Evolutionary conservation across 2,797 vertebrate genomes (phyloP).

Genomic region (Cynodonichthys magdalenae): DNA sequence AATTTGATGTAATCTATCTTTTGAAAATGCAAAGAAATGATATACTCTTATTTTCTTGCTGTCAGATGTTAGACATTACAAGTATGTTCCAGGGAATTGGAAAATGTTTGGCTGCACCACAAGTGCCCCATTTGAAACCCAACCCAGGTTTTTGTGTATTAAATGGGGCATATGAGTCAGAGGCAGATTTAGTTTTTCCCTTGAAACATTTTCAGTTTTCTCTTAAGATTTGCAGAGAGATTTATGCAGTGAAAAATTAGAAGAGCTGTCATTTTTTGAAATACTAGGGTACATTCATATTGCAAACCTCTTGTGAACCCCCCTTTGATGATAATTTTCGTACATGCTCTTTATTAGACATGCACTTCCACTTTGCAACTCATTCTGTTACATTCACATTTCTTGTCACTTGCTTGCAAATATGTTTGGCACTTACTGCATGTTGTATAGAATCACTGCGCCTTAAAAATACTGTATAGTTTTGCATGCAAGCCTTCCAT

Average conservation of each 20-base stretch:
- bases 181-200: conserved; percentile 8
- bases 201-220: conserved; percentile 23
- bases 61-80: conserved; percentile 7
- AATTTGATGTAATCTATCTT: too few relatives aligned
- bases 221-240: conserved; percentile 31
- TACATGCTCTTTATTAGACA: neutral
- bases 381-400: neutral
- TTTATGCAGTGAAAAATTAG: neutral
- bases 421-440: neutral
- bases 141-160: conserved; percentile 11
- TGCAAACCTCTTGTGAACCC: neutral
- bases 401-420: neutral
- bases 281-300: neutral
- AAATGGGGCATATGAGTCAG: conserved; percentile 50
- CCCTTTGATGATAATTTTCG: neutral
- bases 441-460: neutral
- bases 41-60: neutral
- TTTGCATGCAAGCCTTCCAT: conserved; percentile 7
- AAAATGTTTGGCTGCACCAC: conserved; percentile 23
- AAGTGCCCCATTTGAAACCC: neutral
- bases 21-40: too few relatives aligned
- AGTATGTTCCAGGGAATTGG: neutral
- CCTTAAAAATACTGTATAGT: neutral
- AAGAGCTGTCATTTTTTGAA: conserved; percentile 24
- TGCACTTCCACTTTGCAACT: neutral